These are phyloP conservation scores for Molanna angustata DNA, from an alignment of 2,888 invertebrate species.

Conservation along the genomic window DNA sequence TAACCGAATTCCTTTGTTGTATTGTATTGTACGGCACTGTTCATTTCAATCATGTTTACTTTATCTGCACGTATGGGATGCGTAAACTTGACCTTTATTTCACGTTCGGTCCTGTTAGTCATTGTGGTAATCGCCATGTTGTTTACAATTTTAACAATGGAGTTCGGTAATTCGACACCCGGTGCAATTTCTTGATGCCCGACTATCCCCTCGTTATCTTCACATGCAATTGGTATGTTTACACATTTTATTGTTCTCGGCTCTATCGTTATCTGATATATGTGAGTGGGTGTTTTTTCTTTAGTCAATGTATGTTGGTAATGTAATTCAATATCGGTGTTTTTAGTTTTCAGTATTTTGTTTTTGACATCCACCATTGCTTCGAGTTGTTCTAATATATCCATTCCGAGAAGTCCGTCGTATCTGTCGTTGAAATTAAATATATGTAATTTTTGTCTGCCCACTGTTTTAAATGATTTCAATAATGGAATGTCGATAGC, in stretches of 20 bases:
- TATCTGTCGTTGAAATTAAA: background rate
- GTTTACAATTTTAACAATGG: background rate
- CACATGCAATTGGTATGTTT: background rate
- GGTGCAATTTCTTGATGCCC: background rate
- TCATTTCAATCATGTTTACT: too few species aligned
- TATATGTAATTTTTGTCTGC: background rate
- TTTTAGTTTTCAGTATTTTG: background rate
- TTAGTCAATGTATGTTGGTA: background rate
- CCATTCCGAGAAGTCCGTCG: background rate
- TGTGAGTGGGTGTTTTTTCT: background rate
- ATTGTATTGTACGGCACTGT: too few species aligned
- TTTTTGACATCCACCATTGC: background rate
- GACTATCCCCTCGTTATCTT: background rate
- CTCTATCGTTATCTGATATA: background rate
- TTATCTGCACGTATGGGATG: too few species aligned
- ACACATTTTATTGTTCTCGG: background rate
- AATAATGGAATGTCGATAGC: background rate
- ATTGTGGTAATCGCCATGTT: background rate
- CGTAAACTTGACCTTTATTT: too few species aligned
- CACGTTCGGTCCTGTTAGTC: too few species aligned
- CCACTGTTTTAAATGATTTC: background rate
- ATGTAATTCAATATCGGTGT: background rate
- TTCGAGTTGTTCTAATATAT: background rate
- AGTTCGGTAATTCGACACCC: background rate
- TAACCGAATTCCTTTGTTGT: too few species aligned